A percentile compares a stretch with the other conserved stretches of the same genome.
These are phyloP conservation scores for Caenorhabditis japonica DNA, from an alignment of 2,888 invertebrate genomes.

Conservation along the genomic window DNA sequence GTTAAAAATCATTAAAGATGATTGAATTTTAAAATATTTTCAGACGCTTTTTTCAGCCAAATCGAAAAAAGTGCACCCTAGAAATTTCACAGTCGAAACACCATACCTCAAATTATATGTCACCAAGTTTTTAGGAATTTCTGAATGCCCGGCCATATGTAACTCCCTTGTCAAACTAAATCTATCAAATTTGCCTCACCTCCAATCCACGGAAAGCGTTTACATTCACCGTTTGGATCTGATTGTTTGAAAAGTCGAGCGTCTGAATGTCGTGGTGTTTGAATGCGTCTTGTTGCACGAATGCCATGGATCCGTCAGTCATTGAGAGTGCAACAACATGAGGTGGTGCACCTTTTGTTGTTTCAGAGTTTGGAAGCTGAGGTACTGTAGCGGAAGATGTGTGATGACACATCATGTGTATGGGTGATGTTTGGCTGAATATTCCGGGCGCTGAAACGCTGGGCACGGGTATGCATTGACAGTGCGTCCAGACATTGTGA, in stretches of 20 bases:
- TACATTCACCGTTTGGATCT: constrained; percentile 75
- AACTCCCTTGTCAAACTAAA: no score
- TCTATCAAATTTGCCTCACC: constrained; percentile 35
- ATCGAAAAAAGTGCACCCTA: no score
- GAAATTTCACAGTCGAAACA: no score
- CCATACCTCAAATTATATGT: no score
- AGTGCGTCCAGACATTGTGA: constrained; percentile 54
- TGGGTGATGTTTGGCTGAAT: constrained; percentile 40
- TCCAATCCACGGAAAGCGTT: constrained; percentile 77
- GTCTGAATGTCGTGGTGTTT: constrained; percentile 70
- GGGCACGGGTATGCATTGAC: constrained; percentile 59
- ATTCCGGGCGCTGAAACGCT: constrained; percentile 21
- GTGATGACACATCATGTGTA: constrained; percentile 64
- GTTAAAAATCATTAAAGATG: no score
- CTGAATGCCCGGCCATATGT: no score
- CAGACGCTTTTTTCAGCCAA: no score
- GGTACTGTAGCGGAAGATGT: constrained; percentile 61
- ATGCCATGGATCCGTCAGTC: constrained; percentile 64
- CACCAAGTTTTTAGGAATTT: no score
- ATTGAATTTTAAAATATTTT: no score
- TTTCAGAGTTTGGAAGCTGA: constrained; percentile 53
- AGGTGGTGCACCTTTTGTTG: constrained; percentile 32
- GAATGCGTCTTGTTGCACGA: constrained; percentile 72
- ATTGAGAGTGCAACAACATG: constrained; percentile 65
- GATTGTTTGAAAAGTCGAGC: constrained; percentile 72